A percentile compares a stretch with the other conserved stretches of the same genome.
These are phyloP conservation scores for Glyphotaelius pellucidus DNA, from an alignment of 2,888 invertebrate genomes.

Conservation along the genomic window DNA sequence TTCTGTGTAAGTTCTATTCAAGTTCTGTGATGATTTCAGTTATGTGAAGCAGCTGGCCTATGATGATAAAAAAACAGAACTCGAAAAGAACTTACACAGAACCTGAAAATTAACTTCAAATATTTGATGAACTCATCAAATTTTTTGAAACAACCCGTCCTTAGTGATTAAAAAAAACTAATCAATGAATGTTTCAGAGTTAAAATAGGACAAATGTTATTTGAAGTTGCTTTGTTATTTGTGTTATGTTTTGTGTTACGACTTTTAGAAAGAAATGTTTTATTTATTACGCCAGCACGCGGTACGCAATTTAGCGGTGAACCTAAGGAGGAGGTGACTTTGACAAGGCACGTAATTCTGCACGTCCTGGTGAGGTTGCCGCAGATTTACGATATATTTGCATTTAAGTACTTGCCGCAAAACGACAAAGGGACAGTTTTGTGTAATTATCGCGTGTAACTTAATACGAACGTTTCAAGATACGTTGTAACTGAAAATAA, in stretches of 20 bases:
- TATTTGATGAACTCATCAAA: too few relatives aligned
- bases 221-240: background rate
- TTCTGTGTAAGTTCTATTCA: too few relatives aligned
- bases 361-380: conserved; percentile 43
- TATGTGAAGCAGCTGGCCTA: too few relatives aligned
- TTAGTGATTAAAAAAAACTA: too few relatives aligned
- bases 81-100: too few relatives aligned
- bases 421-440: conserved; percentile 1
- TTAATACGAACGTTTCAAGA: conserved; percentile 1
- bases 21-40: too few relatives aligned
- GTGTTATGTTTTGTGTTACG: background rate
- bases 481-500: background rate
- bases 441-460: conserved; percentile 8
- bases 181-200: too few relatives aligned
- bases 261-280: background rate
- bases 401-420: conserved; percentile 42
- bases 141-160: too few relatives aligned
- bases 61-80: too few relatives aligned
- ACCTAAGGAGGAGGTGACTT: background rate
- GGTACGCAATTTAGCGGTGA: background rate
- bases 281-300: background rate
- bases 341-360: conserved; percentile 57
- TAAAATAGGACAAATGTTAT: too few relatives aligned
- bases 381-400: conserved; percentile 55
- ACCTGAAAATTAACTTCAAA: too few relatives aligned